phyloP scores from a whole-genome alignment of 2,113 vertebrate species.

The Ovis canadensis region DNA sequence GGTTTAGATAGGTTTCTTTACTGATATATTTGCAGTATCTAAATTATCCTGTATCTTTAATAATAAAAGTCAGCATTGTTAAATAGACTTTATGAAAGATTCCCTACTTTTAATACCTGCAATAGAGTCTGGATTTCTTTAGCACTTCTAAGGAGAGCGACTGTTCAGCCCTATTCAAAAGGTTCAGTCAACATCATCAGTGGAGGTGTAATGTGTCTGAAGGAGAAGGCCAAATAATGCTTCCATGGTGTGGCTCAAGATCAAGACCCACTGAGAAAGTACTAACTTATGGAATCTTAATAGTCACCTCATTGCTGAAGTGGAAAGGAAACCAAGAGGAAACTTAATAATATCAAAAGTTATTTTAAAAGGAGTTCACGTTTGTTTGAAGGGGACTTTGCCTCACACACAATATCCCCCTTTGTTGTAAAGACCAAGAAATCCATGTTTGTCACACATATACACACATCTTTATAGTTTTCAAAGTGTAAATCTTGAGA shows the following conservation, averaged over 20 bases:
- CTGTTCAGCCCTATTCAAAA: constrained; percentile 37
- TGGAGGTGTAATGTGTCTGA: constrained; percentile 46
- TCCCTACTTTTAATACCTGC: not conserved
- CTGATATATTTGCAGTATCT: not conserved
- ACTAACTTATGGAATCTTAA: constrained; percentile 77
- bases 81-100: not conserved
- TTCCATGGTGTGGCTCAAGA: constrained; percentile 67
- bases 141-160: constrained; percentile 39
- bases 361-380: constrained; percentile 83
- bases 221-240: constrained; percentile 63
- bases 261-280: constrained; percentile 68
- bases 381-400: constrained; percentile 76
- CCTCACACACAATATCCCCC: constrained; percentile 77
- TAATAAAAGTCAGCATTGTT: not conserved
- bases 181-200: constrained; percentile 51
- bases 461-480: constrained; percentile 71
- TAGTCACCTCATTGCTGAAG: constrained; percentile 76
- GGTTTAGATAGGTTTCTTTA: not conserved
- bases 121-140: not conserved
- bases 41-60: not conserved
- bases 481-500: constrained; percentile 69
- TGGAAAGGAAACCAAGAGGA: constrained; percentile 80
- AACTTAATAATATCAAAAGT: constrained; percentile 83
- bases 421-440: constrained; percentile 79
- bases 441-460: constrained; percentile 61